Evolutionary conservation across 2,797 vertebrate genomes (phyloP).

Genomic region (Helostoma temminkii): DNA sequence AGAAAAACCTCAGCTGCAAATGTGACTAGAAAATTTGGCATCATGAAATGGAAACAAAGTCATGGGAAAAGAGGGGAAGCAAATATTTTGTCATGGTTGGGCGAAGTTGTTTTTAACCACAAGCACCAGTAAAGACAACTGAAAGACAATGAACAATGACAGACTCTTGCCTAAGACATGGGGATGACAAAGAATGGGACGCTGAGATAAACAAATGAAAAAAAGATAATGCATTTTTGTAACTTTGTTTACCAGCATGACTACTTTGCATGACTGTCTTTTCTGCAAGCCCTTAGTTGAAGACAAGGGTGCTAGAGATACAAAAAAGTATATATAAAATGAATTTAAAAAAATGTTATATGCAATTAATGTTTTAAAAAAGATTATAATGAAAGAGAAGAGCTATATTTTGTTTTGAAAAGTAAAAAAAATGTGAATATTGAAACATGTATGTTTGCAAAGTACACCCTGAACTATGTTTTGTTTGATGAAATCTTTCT

Average conservation of each 20-base stretch:
- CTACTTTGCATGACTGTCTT: conserved; percentile 90
- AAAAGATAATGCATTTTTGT: conserved; percentile 88
- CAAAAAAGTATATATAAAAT: conserved; percentile 84
- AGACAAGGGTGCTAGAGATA: conserved; percentile 86
- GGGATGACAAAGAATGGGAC: conserved; percentile 64
- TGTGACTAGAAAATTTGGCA: conserved; percentile 60
- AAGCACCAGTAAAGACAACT: conserved; percentile 19
- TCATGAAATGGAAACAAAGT: conserved; percentile 57
- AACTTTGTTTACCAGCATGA: conserved; percentile 92
- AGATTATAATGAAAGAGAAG: conserved; percentile 88
- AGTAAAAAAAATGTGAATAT: conserved; percentile 86
- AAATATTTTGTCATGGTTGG: conserved; percentile 43
- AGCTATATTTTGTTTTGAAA: conserved; percentile 90
- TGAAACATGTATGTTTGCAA: conserved; percentile 85
- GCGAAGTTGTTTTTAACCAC: conserved; percentile 32
- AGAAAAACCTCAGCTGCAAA: conserved; percentile 59
- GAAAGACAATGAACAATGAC: conserved; percentile 65
- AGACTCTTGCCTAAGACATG: conserved; percentile 62
- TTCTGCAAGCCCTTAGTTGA: conserved; percentile 88
- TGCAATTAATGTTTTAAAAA: conserved; percentile 88
- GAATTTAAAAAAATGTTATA: conserved; percentile 86
- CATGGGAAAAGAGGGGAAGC: conserved; percentile 33
- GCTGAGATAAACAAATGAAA: conserved; percentile 75
- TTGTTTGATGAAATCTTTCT: conserved; percentile 83
- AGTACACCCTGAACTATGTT: conserved; percentile 84